phyloP scores from a whole-genome alignment of 2,888 invertebrate genomes.

The Andrena bucephala region DNA sequence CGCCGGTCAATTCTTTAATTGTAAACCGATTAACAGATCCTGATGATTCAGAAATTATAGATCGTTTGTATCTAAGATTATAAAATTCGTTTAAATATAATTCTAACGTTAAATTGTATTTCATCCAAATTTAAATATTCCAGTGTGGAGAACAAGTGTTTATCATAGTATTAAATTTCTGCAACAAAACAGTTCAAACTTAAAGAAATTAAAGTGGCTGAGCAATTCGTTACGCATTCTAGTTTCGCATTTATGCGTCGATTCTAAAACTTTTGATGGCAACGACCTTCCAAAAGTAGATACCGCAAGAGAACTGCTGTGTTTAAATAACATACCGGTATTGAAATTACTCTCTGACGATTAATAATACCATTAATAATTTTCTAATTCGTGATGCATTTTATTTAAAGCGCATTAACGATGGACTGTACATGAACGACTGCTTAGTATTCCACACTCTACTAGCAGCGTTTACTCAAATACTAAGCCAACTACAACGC shows the following conservation, averaged over 20 bases:
- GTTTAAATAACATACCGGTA: slow-evolving; percentile 33
- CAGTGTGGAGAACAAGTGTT: slow-evolving; percentile 55
- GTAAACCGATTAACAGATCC: slow-evolving; percentile 32
- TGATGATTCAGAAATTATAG: slow-evolving; percentile 48
- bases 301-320: not conserved
- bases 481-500: not conserved
- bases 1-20: slow-evolving; percentile 16
- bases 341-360: not conserved
- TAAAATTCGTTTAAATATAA: not conserved
- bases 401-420: slow-evolving; percentile 32
- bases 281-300: slow-evolving; percentile 30
- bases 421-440: slow-evolving; percentile 32
- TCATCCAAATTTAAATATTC: slow-evolving; percentile 27
- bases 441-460: slow-evolving; percentile 37
- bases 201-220: slow-evolving; percentile 16
- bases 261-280: slow-evolving; percentile 23
- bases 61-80: slow-evolving; percentile 42
- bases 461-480: slow-evolving; percentile 16
- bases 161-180: slow-evolving; percentile 30
- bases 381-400: not conserved
- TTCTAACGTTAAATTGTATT: not conserved
- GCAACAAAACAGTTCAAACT: not conserved
- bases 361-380: not conserved
- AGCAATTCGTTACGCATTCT: slow-evolving; percentile 26
- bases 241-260: not conserved